Base-by-base conservation (phyloP, 2,113 vertebrate species). In the Delphinapterus leucas region DNA sequence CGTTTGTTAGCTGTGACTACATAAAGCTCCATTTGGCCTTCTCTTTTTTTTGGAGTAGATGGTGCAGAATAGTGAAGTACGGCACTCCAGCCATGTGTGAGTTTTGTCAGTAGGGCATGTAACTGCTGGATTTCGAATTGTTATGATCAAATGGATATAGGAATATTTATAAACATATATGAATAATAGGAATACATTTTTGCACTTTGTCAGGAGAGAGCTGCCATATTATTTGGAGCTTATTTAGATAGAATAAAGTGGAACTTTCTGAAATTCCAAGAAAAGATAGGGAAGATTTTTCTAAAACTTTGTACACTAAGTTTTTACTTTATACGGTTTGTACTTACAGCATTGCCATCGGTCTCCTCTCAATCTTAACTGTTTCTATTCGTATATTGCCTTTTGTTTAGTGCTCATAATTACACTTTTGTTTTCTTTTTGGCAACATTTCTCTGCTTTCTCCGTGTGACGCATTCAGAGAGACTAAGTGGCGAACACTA, bases 321-420 rank as follows among this genome's bases (percentile, higher is more conserved):
- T 76, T 74, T 58, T 47, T 49, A 6, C n/a, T 55, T 73, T 33
- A 4, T 63, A 21, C 2, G 14, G 26, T 63, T 92, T 12, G 3
- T 90, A 49, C 38, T 63, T 49, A 41, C 2, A 49, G 1, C 33
- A 15, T 80, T 58, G 79, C 63, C 44, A 5, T 74, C 21, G 31
- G 41, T n/a, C 44, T 41, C 38, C 33, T 58, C 18, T 38, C 68
- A 58, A 6, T 68, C 49, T 33, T 41, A 44, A 33, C 47, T 65
- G 2, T 86, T 67, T 84, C 71, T 53, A 1, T 21, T 93, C 41
- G 53, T 18, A 5, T 25, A n/a, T 15, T 88, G 28, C 60, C n/a
- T 44, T 94, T 63, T 83, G 55, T 83, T 97, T 68, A 60, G 18
- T 86, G 41, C 68, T 94, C 90, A 83, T 96, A 55, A 93, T 85